These are phyloP conservation scores for Cyphomyrmex costatus DNA, from an alignment of 1,140 invertebrate species.

Conservation along the genomic window DNA sequence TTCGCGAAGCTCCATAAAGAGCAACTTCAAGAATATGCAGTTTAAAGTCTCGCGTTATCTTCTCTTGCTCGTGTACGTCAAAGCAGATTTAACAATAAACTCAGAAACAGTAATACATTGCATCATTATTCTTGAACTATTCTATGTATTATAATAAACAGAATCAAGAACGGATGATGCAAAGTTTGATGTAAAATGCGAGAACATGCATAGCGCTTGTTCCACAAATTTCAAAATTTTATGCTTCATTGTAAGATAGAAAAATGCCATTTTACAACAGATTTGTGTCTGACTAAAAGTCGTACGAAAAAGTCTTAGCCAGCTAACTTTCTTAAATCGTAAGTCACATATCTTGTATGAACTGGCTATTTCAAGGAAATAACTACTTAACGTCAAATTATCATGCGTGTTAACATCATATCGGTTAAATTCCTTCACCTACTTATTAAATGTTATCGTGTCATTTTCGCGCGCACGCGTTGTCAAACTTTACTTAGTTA, in stretches of 20 bases:
- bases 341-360: background rate
- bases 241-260: background rate
- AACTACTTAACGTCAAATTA: background rate
- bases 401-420: background rate
- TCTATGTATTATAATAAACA: conserved; percentile 30
- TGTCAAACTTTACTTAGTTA: conserved; percentile 28
- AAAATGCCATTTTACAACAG: background rate
- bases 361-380: background rate
- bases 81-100: conserved; percentile 54
- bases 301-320: too few relatives aligned
- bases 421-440: background rate
- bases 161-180: background rate
- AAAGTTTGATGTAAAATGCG: conserved; percentile 22
- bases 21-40: conserved; percentile 38
- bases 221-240: conserved; percentile 18
- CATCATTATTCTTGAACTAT: conserved; percentile 43
- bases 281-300: background rate
- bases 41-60: conserved; percentile 48
- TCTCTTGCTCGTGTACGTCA: conserved; percentile 7
- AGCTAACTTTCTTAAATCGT: background rate
- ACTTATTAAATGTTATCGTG: background rate
- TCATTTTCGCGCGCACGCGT: background rate
- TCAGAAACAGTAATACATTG: conserved; percentile 32
- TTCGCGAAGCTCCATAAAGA: conserved; percentile 27
- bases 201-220: background rate